Evolutionary conservation across 1,140 invertebrate species (phyloP).

Genomic region (Drosophila ironensis): DNA sequence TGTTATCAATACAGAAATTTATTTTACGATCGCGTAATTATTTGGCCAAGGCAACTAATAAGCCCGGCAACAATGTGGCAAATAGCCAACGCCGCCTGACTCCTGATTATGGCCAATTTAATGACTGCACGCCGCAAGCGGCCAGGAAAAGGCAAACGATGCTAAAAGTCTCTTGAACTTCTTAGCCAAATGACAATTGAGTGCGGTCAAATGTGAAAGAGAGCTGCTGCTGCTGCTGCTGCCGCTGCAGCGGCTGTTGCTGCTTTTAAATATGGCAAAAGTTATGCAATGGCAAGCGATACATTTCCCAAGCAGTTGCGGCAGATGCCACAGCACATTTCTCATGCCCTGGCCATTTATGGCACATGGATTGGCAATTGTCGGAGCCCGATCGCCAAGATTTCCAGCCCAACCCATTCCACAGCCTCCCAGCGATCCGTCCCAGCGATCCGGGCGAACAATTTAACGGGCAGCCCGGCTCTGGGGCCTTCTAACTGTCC

Average conservation of each 20-base stretch:
- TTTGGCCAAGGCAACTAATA: slow-evolving; percentile 59
- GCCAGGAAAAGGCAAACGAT: background rate
- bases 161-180: slow-evolving; percentile 28
- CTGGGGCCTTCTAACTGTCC: slow-evolving; percentile 67
- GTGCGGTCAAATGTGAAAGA: slow-evolving; percentile 30
- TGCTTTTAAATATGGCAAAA: slow-evolving; percentile 40
- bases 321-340: slow-evolving; percentile 59
- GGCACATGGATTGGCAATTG: slow-evolving; percentile 58
- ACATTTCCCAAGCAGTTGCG: slow-evolving; percentile 63
- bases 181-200: slow-evolving; percentile 6
- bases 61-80: slow-evolving; percentile 60
- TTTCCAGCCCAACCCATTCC: background rate
- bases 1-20: slow-evolving; percentile 69
- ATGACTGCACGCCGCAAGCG: background rate
- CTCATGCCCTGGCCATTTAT: slow-evolving; percentile 71
- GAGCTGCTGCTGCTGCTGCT: too few species aligned
- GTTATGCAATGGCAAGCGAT: slow-evolving; percentile 51
- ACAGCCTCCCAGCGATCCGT: slow-evolving; percentile 38
- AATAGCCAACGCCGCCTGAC: slow-evolving; percentile 1
- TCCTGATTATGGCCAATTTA: background rate
- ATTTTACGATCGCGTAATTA: slow-evolving; percentile 72
- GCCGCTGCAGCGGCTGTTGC: too few species aligned
- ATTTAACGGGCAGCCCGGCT: slow-evolving; percentile 42
- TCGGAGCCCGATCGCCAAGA: slow-evolving; percentile 48
- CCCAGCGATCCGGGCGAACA: slow-evolving; percentile 44